phyloP scores from a whole-genome alignment of 2,797 vertebrate genomes.

The Naso thynnoides region DNA sequence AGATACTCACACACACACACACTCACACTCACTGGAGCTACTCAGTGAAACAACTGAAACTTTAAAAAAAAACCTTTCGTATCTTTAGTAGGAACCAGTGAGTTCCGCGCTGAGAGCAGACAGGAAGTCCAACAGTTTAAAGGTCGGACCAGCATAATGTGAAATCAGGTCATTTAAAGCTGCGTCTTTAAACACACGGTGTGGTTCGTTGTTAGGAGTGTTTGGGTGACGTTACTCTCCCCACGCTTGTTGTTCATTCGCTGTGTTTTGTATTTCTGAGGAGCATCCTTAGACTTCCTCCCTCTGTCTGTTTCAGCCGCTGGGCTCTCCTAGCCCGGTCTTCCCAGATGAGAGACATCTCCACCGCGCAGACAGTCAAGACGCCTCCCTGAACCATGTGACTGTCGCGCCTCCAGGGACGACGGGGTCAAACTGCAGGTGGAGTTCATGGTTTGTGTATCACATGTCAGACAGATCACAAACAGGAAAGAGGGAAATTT shows the following conservation, averaged over 20 bases:
- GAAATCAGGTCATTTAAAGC: no score
- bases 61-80: no score
- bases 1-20: background rate
- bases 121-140: background rate
- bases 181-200: no score
- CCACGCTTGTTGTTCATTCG: no score
- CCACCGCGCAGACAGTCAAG: background rate
- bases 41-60: no score
- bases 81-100: no score
- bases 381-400: background rate
- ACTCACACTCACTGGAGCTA: background rate
- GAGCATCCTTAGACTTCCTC: no score
- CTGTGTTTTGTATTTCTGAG: no score
- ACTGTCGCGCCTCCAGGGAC: conserved; percentile 1
- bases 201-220: no score
- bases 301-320: conserved; percentile 55
- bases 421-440: conserved; percentile 33
- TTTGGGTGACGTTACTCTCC: no score
- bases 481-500: no score
- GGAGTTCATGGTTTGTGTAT: background rate
- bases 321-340: conserved; percentile 83
- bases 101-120: background rate
- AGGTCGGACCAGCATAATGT: no score
- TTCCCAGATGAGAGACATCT: conserved; percentile 65
- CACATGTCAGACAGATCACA: background rate